Evolutionary conservation across 2,113 vertebrate species (phyloP), one percentile per base, ranked within the genome.

Genomic region (Muntiacus reevesi): DNA sequence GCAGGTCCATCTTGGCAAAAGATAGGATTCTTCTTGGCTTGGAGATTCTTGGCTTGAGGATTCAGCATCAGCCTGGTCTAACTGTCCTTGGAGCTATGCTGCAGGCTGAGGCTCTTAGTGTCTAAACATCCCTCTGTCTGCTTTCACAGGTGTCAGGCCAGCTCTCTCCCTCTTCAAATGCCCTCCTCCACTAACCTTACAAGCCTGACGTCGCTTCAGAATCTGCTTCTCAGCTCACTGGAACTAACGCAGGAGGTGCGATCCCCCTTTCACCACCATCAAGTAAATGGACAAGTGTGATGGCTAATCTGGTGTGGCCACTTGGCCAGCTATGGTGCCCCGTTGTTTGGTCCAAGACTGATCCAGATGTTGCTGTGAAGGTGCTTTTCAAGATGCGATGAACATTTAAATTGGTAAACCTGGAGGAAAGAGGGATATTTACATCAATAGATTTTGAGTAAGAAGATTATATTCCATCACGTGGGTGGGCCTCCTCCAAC

Each of bases 251-350:
- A 78, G 14, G 14, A 47, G 43, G 25, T 47, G 43, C 0, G 0
- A 78, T 4, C 25, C 25, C 25, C 14, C 43, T 78, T 45, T 78
- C 13, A 47, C 6, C 5, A 45, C 13, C 74, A 2, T 47, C 43
- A 47, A 1, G 7, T 17, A 28, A 45, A 47, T 9, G 0, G 25
- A 47, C 76, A 30, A 47, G 13, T 0, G 0, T 28, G 43, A 78
- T 47, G 71, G 23, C 40, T 76, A 43, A 76, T 27, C 13, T 0
- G 11, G 3, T 27, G 21, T 15, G 43, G 25, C 76, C 4, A 8
- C 25, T 45, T 9, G 76, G 25, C 25, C 8, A 15, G 76, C 27
- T 17, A 5, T 47, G 76, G 27, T 28, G 11, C 43, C 76, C 43
- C 28, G 76, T 10, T n/a, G 15, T 67, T 67, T 47, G 27, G 27